phyloP scores from a whole-genome alignment of 2,888 invertebrate genomes.

The Eupithecia pulchellata region DNA sequence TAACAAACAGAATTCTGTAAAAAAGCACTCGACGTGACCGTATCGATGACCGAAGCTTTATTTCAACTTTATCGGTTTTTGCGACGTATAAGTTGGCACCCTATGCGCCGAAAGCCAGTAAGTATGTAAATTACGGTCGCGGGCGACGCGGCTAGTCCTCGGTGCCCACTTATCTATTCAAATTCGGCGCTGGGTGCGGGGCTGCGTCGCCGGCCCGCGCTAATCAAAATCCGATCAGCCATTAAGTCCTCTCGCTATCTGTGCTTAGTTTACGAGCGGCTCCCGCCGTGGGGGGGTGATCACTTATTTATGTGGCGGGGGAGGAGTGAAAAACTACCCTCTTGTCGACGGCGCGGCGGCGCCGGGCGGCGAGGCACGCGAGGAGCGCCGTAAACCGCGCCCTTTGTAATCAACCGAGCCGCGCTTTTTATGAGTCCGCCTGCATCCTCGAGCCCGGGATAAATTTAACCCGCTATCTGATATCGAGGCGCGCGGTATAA shows the following conservation, averaged over 20 bases:
- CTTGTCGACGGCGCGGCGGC: constrained; percentile 63
- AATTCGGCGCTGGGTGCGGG: constrained; percentile 78
- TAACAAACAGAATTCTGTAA: constrained; percentile 77
- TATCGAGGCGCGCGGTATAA: constrained; percentile 64
- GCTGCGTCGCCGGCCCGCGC: constrained; percentile 82
- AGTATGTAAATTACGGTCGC: constrained; percentile 86
- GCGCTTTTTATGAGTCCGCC: constrained; percentile 81
- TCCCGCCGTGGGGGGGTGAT: constrained; percentile 63
- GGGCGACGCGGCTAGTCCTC: constrained; percentile 72
- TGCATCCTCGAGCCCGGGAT: constrained; percentile 66
- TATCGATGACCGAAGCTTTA: constrained; percentile 81
- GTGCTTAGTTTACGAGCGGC: constrained; percentile 83
- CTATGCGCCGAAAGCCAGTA: constrained; percentile 82
- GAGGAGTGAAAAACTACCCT: constrained; percentile 82
- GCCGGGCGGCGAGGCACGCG: constrained; percentile 57
- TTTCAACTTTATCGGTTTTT: constrained; percentile 83
- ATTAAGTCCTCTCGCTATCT: constrained; percentile 85
- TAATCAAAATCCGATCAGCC: constrained; percentile 86
- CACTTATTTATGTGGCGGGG: constrained; percentile 83
- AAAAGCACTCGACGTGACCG: constrained; percentile 74
- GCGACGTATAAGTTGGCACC: constrained; percentile 81
- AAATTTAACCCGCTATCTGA: constrained; percentile 77
- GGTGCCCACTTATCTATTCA: constrained; percentile 85
- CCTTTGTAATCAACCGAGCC: constrained; percentile 80
- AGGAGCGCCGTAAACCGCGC: constrained; percentile 71